Evolutionary conservation across 1,140 invertebrate genomes (phyloP), one percentile per base, ranked within the genome.

Genomic region (Panagrolaimus sp.): DNA sequence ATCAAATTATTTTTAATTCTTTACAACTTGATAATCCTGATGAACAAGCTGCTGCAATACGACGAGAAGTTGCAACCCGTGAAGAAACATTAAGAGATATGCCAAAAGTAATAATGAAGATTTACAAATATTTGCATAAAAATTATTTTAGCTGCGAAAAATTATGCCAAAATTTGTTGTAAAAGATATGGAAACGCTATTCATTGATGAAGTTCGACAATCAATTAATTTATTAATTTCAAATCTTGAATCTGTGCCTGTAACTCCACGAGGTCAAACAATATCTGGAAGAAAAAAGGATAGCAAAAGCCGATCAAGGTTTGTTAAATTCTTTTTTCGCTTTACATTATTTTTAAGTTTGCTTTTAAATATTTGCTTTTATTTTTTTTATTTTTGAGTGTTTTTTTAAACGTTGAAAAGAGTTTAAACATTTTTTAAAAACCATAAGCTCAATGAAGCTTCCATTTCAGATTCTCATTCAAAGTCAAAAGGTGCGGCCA

Each of bases 121-220:
- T 72, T 72, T 45, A 48, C 16, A 70, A n/a, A n/a, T 46, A 68
- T 45, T 20, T 5, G 2, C 44, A 31, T 65, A 47, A n/a, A 53
- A n/a, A n/a, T n/a, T 20, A 31, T 47, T 78, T 66, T 85, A 96
- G 90, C 95, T 96, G 84, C 90, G 93, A 74, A 94, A 95, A 86
- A 85, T 97, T 73, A 95, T 97, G 90, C 96, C 96, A 71, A 95
- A 93, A 86, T 98, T 98, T 88, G 93, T 98, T 65, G 87, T 98
- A 64, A 98, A 98, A 88, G 96, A 98, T 86, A 99, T 99, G 96
- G 96, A 99, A 86, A 93, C 91, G 57, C 88, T 98, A 78, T 98
- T 97, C 86, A 91, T 98, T 73, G 96, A 98, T 87, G 96, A 99
- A 85, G 87, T 96, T 71, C 94, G 96, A 85, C 90, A 92, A 72